Evolutionary conservation across 2,888 invertebrate species (phyloP), one percentile per base, ranked within the genome.

Genomic region (Epiblema foenella): DNA sequence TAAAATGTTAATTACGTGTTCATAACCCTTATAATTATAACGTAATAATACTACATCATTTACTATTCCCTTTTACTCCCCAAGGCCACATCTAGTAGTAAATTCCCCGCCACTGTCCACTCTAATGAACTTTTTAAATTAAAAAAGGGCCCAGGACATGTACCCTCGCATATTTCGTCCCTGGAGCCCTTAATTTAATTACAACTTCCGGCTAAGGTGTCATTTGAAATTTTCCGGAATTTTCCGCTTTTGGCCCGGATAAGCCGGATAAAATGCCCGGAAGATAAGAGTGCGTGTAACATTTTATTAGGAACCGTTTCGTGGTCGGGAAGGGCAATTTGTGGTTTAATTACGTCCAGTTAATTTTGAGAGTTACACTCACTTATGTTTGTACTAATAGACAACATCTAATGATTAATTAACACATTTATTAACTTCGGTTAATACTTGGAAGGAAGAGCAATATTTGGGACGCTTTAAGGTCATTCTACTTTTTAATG

Each of bases 81-180:
- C 49, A 1, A 15, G 17, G 33, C 52, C 70, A 52, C 65, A 66
- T 70, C 70, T 49, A 70, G 70, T 54, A 18, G 42, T 3, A 24
- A 39, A 42, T n/a, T 11, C 51, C 5, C 58, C 42, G 11, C 2
- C 62, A 11, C 5, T 33, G 65, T 54, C 59, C 70, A 57, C 15
- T 42, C 66, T 71, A 71, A 71, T 71, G 71, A 71, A 71, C 71
- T 71, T 71, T 71, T 71, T 67, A 71, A 71, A 71, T 71, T 71
- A 71, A 71, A 71, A 70, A 66, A 67, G 62, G 62, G 58, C 58
- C 54, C 69, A 37, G 33, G 65, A 66, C 70, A 63, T 52, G 42
- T 20, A 37, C 70, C 65, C 70, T 54, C 69, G 51, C 58, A 69
- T 69, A 69, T 69, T 69, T 69, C 64, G 70, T 70, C 65, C 65